Evolutionary conservation across 2,797 vertebrate species (phyloP), one percentile per base, ranked within the genome.

Genomic region (Eospalax fontanierii): DNA sequence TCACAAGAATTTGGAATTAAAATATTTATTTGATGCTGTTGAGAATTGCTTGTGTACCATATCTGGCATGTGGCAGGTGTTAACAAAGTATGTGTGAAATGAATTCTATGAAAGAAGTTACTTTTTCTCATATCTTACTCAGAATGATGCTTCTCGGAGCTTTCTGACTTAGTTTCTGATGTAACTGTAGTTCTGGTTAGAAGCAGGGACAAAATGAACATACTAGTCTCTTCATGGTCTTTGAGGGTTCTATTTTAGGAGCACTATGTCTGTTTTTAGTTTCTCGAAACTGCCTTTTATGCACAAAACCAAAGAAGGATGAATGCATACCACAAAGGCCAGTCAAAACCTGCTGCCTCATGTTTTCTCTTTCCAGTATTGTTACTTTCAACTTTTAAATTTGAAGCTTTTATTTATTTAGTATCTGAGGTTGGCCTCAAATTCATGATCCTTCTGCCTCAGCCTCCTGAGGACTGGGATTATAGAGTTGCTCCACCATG

Each of bases 1-100:
- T 80, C 43, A 92, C 93, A 80, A 78, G 4, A 94, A 50, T 96
- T 96, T 95, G 92, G 80, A 97, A 87, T 81, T 76, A 46, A 76
- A 96, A 82, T 96, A 84, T 89, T 96, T 96, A 91, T 96, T 97
- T 97, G 78, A 82, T 93, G 74, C 80, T 57, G 0, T 84, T 68
- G 61, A 74, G 14, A 30, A 4, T 15, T 33, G 1, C 22, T 6
- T 33, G 0, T 50, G 1, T 33, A 30, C 35, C 14, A 0, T 26
- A 76, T 82, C n/a, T 14, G 50, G 59, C 14, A 2, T 5, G 0
- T 3, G 9, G 59, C 4, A 21, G 19, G 6, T 19, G 3, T 33
- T 57, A 38, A 57, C 18, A 11, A 10, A 24, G 9, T 10, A 1
- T n/a, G 28, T 4, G 4, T 50, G 61, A 46, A 26, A 18, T 16